Percentiles rank a stretch among this genome's conserved stretches.
Conservation (phyloP, 2,797 vertebrate genomes). For the Sus cebifrons region DNA sequence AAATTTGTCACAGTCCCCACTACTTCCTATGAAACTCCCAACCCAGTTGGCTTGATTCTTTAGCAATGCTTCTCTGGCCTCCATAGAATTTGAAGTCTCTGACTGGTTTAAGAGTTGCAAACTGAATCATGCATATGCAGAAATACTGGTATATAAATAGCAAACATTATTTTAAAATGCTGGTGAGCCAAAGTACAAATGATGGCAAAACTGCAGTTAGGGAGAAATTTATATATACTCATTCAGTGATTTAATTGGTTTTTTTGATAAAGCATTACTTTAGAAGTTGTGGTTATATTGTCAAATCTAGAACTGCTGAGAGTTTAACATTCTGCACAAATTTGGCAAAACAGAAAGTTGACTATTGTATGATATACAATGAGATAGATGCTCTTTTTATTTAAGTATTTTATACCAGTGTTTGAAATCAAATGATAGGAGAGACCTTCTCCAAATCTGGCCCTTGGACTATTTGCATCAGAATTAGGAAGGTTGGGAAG, state of each 20-base stretch:
- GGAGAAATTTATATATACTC: background rate
- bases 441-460: background rate
- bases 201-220: background rate
- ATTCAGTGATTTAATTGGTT: background rate
- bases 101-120: background rate
- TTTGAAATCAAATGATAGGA: background rate
- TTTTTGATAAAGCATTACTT: background rate
- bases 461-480: background rate
- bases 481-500: background rate
- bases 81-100: background rate
- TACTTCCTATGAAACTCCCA: background rate
- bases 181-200: background rate
- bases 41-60: background rate
- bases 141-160: background rate
- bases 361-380: background rate
- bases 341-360: background rate
- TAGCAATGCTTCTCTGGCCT: background rate
- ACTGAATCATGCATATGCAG: background rate
- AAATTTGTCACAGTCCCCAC: background rate
- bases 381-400: background rate
- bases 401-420: background rate
- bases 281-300: background rate
- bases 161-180: slow-evolving; percentile 17
- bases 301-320: background rate
- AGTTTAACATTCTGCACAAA: slow-evolving; percentile 2